Evolutionary conservation across 1,140 invertebrate genomes (phyloP), one percentile per base, ranked within the genome.

Genomic region (Halyomorpha halys): DNA sequence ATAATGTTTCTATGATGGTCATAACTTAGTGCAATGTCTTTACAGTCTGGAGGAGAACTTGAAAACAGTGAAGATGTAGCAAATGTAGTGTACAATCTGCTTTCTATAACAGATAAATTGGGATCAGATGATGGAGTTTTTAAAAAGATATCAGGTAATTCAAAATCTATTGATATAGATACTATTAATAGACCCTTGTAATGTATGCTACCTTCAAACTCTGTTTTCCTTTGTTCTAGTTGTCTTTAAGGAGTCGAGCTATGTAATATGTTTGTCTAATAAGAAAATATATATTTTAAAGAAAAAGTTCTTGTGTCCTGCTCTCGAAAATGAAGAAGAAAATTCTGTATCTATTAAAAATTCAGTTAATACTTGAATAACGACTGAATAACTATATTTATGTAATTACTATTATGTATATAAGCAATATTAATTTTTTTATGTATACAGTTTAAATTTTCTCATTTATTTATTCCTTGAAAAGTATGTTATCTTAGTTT

Each of bases 11-110:
- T 8, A 39, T 13, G 6, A 1, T 39, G 59, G 16, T 18, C 23
- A 54, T 59, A 25, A 59, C 62, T 54, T 25, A 56, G n/a, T 34
- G 13, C 13, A 39, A 39, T 39, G 6, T 39, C 11, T 59, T 77
- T 79, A 65, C 70, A 84, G 79, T 93, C 90, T 39, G 85, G 87
- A 25, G 91, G 91, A 5, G 89, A 92, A 67, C 74, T 94, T 18
- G 88, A 92, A 74, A 93, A 94, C 76, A 86, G 90, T 75, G 90
- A 92, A 75, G 79, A 78, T 68, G 79, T 86, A 64, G 90, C 90
- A 3, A 84, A 83, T 67, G 82, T 87, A 63, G 81, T 92, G 60
- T 82, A 81, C 68, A 81, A 80, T 66, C 76, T 83, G 51, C 75
- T 84, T 34, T 77, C 79, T 34, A 60, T 82, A 44, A 76, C 78